These are phyloP conservation scores for Sebastes glaucus DNA, from an alignment of 2,797 vertebrate genomes.

Conservation along the genomic window DNA sequence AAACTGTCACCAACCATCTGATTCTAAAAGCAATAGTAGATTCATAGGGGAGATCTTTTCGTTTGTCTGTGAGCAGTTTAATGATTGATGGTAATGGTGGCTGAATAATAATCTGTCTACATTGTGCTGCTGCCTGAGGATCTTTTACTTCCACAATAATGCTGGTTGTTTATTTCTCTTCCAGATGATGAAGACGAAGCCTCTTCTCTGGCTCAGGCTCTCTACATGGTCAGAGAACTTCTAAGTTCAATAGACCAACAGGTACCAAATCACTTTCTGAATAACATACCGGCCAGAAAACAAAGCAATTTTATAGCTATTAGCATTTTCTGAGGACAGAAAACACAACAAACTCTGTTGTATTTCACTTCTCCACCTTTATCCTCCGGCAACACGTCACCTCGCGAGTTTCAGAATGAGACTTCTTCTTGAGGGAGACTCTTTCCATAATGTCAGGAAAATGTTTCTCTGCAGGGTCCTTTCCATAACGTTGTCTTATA, in stretches of 20 bases:
- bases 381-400: too few relatives aligned
- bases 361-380: too few relatives aligned
- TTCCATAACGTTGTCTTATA: not conserved
- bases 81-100: not conserved
- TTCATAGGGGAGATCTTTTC: not conserved
- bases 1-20: not conserved
- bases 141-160: not conserved
- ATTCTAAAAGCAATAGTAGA: not conserved
- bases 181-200: conserved; percentile 88
- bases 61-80: not conserved
- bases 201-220: conserved; percentile 74
- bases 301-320: not conserved
- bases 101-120: not conserved
- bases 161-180: not conserved
- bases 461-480: too few relatives aligned
- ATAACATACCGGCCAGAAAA: not conserved
- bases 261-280: conserved; percentile 40
- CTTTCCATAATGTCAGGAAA: too few relatives aligned
- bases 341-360: too few relatives aligned
- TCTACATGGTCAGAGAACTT: conserved; percentile 86
- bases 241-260: conserved; percentile 89
- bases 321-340: not conserved
- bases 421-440: too few relatives aligned
- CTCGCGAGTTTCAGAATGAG: too few relatives aligned
- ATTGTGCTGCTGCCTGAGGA: not conserved